phyloP scores from a whole-genome alignment of 2,113 vertebrate species.

The Galemys pyrenaicus region DNA sequence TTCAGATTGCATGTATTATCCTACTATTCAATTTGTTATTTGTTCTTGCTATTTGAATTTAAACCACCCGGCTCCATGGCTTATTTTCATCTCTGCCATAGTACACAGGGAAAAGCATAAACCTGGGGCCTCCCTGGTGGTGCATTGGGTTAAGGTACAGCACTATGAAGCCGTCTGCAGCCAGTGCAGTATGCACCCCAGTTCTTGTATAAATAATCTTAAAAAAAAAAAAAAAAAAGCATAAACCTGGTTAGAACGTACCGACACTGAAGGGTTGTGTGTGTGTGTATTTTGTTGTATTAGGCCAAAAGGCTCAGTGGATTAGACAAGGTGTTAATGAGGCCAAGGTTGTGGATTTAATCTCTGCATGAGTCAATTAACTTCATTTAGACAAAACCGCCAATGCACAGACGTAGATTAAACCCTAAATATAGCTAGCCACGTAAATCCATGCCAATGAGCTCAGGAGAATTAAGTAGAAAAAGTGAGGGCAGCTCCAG shows the following conservation, averaged over 20 bases:
- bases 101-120: background rate
- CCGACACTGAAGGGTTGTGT: background rate
- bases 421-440: constrained; percentile 1
- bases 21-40: background rate
- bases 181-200: too few relatives aligned
- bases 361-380: constrained; percentile 32
- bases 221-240: too few relatives aligned
- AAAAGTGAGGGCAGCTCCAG: background rate
- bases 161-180: too few relatives aligned
- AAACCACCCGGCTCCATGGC: constrained; percentile 18
- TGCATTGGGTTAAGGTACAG: too few relatives aligned
- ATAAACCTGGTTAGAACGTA: background rate
- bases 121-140: too few relatives aligned
- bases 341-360: constrained; percentile 39
- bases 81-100: constrained; percentile 56
- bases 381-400: constrained; percentile 55
- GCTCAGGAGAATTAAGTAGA: background rate
- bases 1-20: constrained; percentile 40
- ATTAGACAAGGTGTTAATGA: constrained; percentile 44
- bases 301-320: background rate
- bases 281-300: background rate
- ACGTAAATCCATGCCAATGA: background rate
- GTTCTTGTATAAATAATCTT: too few relatives aligned
- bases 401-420: constrained; percentile 1
- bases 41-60: background rate